Evolutionary conservation across 2,888 invertebrate genomes (phyloP).

Genomic region (Nephrotoma flavescens): DNA sequence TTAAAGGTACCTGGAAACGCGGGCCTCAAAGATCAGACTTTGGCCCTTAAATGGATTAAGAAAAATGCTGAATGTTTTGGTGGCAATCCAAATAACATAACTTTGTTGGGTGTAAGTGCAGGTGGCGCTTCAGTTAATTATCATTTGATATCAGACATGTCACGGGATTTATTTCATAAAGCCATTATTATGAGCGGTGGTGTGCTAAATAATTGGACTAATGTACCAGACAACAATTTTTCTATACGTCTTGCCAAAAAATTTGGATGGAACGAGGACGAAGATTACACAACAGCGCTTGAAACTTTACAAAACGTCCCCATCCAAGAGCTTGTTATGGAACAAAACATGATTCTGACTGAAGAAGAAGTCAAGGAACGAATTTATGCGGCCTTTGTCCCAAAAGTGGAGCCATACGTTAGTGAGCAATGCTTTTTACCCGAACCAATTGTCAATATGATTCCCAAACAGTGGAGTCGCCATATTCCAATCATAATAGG

Average conservation of each 20-base stretch:
- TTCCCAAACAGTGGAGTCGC: slow-evolving; percentile 25
- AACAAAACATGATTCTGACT: slow-evolving; percentile 18
- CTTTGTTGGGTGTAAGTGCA: slow-evolving; percentile 22
- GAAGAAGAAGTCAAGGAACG: slow-evolving; percentile 24
- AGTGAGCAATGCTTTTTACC: slow-evolving; percentile 22
- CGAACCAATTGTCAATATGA: slow-evolving; percentile 18
- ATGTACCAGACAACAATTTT: slow-evolving; percentile 17
- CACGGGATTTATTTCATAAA: slow-evolving; percentile 29
- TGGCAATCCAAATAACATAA: not conserved
- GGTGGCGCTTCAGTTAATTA: slow-evolving; percentile 35
- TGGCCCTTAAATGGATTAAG: slow-evolving; percentile 26
- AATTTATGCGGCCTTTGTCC: slow-evolving; percentile 25
- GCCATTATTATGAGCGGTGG: slow-evolving; percentile 27
- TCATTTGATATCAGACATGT: slow-evolving; percentile 34
- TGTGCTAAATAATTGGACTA: slow-evolving; percentile 17
- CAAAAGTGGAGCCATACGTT: slow-evolving; percentile 26
- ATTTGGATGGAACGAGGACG: slow-evolving; percentile 24
- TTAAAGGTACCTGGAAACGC: slow-evolving; percentile 28
- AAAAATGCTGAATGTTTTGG: not conserved
- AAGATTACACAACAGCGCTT: slow-evolving; percentile 19
- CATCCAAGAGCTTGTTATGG: slow-evolving; percentile 20
- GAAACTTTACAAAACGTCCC: slow-evolving; percentile 20
- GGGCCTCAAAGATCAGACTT: slow-evolving; percentile 15
- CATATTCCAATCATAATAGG: slow-evolving; percentile 27
- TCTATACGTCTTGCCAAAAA: slow-evolving; percentile 25